Evolutionary conservation across 2,113 vertebrate species (phyloP), one percentile per base, ranked within the genome.

Genomic region (Morone saxatilis): DNA sequence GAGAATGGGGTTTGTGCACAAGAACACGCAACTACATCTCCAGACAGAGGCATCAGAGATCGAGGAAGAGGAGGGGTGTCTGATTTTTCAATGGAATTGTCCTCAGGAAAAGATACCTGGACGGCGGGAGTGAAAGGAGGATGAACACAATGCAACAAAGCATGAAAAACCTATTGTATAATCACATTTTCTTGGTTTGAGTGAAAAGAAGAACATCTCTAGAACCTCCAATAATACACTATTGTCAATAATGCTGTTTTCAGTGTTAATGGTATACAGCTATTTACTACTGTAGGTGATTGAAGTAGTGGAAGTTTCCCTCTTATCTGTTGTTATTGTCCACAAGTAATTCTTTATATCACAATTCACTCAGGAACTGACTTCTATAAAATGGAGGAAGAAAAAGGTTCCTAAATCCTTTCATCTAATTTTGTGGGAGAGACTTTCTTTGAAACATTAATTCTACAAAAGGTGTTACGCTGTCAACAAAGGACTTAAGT

Each of bases 1-100:
- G 83, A 91, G 65, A 31, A 80, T 17, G 76, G 66, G 66, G 61
- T 77, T 86, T 91, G 93, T 92, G 88, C 85, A 86, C 76, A 48
- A 68, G 76, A 73, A 90, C 71, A 82, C 63, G 59, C 41, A 53
- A 74, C 59, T 67, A 84, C 71, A 72, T 53, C 70, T 89, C 67
- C 67, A 76, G 54, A 60, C 62, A 54, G 73, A 78, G 85, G 60
- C 47, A 16, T 56, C 36, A 72, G 82, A 86, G 51, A 70, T 0
- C 0, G 51, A 66, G 31, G 16, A 17, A 45, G 22, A 6, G 60
- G 48, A 14, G 14, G 7, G 36, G 13, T 40, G 45, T 25, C 16
- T 17, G 47, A 43, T 66, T 67, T 53, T 60, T 72, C 6, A 78
- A 66, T 1, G 13, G 4, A 65, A 71, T 47, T 1, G 25, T 67